These are phyloP conservation scores for Anodontia alba DNA, from an alignment of 2,888 invertebrate genomes.

Conservation along the genomic window DNA sequence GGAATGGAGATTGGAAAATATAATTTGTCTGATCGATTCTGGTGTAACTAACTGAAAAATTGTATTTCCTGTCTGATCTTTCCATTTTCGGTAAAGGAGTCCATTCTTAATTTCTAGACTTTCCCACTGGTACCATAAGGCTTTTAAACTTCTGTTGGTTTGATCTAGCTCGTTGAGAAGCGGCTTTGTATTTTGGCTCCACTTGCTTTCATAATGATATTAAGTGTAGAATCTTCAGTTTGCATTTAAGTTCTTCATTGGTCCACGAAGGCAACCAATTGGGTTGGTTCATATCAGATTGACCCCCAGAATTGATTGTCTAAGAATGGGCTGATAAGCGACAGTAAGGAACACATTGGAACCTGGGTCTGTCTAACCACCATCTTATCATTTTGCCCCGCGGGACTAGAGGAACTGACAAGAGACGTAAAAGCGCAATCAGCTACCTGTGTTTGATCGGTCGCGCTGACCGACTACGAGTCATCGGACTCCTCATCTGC, in stretches of 20 bases:
- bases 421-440: neutral
- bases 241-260: neutral
- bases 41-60: neutral
- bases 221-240: neutral
- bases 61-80: neutral
- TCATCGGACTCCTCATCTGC: neutral
- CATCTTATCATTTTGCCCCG: neutral
- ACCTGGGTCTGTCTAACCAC: neutral
- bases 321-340: slow-evolving; percentile 9
- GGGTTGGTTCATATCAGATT: neutral
- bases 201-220: no score
- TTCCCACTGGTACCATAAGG: slow-evolving; percentile 7
- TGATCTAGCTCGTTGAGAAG: neutral
- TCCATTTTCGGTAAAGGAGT: neutral
- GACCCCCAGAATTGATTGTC: neutral
- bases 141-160: neutral
- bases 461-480: neutral
- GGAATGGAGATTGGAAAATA: neutral
- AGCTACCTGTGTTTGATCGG: neutral
- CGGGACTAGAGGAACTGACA: neutral
- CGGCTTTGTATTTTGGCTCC: neutral
- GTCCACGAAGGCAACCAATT: slow-evolving; percentile 24
- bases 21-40: neutral
- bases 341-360: neutral
- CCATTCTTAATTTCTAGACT: neutral